Base-by-base conservation (phyloP, 2,888 invertebrate genomes). In the Junonia oenone region DNA sequence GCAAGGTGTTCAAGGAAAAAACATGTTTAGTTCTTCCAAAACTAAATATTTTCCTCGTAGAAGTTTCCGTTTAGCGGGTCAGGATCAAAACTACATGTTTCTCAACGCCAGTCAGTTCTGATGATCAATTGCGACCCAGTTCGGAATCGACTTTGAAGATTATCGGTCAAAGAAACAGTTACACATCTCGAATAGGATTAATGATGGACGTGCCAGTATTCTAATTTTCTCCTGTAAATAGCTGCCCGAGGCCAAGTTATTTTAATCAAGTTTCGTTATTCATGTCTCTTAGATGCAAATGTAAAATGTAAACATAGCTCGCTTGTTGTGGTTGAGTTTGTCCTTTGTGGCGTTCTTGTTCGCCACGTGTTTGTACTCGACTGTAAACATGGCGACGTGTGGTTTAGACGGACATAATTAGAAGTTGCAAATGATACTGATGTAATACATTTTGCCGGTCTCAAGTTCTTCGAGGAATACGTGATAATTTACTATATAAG, bases 341-440 rank as follows among this genome's bases (percentile, higher is more conserved):
- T 64, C 66, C 64, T 68, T 63, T 61, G 65, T 59, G 64, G 63
- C 51, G 33, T 63, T 63, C 63, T 65, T 72, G 71, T 72, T 75
- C 69, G 68, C 74, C 80, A 78, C 80, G 75, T 78, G 78, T 73
- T 60, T 55, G 56, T 38, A 53, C 40, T 57, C 52, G 52, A 61
- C 58, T 68, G 69, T 71, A 71, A 71, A 69, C 67, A 67, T 65
- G 63, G 59, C 56, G 63, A 68, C 69, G 67, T 69, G 45, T 19
- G 49, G 54, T 51, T 61, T 40, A 37, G 66, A 40, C 19, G 37
- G 22, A 43, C 43, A 22, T 29, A 26, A 51, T 38, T 27, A 37
- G 50, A 43, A 38, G 51, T 51, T 43, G 48, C 35, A 29, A 46
- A 46, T 50, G 11, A 63, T 59, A 26, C 19, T 43, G 19, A 13